Percentiles rank a stretch among this genome's conserved stretches.
Conservation (phyloP, 1,140 invertebrate species). For the Drosophila pseudoananassae region DNA sequence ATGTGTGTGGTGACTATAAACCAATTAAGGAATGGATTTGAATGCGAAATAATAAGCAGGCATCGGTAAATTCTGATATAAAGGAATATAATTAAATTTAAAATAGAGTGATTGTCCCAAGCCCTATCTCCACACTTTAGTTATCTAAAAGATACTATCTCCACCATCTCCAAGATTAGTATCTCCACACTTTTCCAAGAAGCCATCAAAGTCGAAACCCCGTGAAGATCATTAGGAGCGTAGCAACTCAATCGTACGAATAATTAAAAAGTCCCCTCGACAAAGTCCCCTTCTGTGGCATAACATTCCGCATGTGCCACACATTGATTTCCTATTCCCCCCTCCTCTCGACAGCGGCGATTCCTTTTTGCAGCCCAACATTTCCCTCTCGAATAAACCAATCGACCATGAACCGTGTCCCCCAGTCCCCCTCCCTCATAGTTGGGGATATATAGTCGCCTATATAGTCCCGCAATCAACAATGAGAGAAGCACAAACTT, state of each 20-base stretch:
- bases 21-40: slow-evolving; percentile 33
- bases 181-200: slow-evolving; percentile 5
- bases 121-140: slow-evolving; percentile 1
- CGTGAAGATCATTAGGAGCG: slow-evolving; percentile 10
- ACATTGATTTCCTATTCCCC: slow-evolving; percentile 33
- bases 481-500: slow-evolving; percentile 58
- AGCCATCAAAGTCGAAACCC: slow-evolving; percentile 7
- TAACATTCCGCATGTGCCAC: slow-evolving; percentile 22
- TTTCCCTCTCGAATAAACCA: slow-evolving; percentile 41
- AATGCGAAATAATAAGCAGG: neutral
- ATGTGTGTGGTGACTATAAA: slow-evolving; percentile 23
- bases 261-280: slow-evolving; percentile 33
- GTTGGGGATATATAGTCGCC: neutral
- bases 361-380: slow-evolving; percentile 18
- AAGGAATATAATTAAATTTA: neutral
- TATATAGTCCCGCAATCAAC: slow-evolving; percentile 33
- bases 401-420: slow-evolving; percentile 39
- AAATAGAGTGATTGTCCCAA: neutral
- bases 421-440: neutral
- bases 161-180: no score
- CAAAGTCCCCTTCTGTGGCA: slow-evolving; percentile 20
- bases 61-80: neutral
- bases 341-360: neutral
- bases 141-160: no score
- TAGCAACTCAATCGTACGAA: slow-evolving; percentile 32